Base-by-base conservation (phyloP, 1,140 invertebrate species). In the Nautilus pompilius region DNA sequence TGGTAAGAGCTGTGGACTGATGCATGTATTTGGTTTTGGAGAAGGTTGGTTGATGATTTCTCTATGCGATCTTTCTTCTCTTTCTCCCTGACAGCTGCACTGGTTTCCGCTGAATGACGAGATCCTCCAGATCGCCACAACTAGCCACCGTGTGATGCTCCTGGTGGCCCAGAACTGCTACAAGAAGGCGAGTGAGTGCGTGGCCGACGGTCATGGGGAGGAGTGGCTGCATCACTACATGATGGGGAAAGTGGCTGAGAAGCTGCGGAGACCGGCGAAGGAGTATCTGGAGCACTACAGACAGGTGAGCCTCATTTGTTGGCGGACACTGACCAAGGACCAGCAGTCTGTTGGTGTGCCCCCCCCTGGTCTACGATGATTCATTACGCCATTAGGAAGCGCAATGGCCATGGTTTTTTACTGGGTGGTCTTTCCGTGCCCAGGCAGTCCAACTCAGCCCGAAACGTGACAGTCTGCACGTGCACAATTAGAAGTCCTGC, bases 191-290 rank as follows among this genome's bases (percentile, higher is more conserved):
- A 86, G 88, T 20, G 72, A 85, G 84, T 70, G 86, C 81, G 73
- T 80, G 53, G 73, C 68, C 20, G 78, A 76, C 8, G 84, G 85
- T 17, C 73, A 78, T 29, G 74, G 73, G n/a, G 85, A 87, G 57
- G 85, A 87, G 56, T 98, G 95, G 95, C 83, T 95, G 15, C 89
- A 91, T 74, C 90, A 93, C 75, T 96, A 96, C 74, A 95, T 96
- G 90, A 83, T 96, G 24, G 94, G 91, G 0, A 97, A 98, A 87
- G 90, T 95, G 51, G 86, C 65, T 36, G 78, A 80, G 63, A 76
- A 77, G 87, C 87, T 62, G 88, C 89, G 62, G 61, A 87, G 89
- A 66, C 85, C 89, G 65, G 88, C 91, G 0, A 84, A 85, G n/a
- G 80, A 89, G 30, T 93, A 90, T 81, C 81, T 96, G 20, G 84